Base-by-base conservation (phyloP, 2,888 invertebrate genomes). In the Eupithecia pulchellata region DNA sequence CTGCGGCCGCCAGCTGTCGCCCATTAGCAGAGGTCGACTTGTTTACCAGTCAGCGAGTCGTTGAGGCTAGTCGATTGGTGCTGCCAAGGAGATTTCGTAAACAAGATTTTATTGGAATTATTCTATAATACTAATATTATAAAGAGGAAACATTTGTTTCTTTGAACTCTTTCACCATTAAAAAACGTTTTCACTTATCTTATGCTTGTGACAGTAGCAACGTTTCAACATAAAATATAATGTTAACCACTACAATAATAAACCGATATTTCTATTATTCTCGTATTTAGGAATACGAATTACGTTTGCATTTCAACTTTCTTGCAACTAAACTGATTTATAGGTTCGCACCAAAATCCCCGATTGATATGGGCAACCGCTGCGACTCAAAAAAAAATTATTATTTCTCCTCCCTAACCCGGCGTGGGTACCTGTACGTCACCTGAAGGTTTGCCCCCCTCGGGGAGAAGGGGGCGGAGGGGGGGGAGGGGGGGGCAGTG, bases 391-490 rank as follows among this genome's bases (percentile, higher is more conserved):
- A 6, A 34, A 60, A 36, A 63, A 63, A 47, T 27, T 29, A 27
- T 11, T 20, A 58, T 27, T 61, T 68, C 32, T 57, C 68, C n/a
- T 36, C 34, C 13, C 8, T 55, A 63, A 57, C 63, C 63, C 61
- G 47, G 20, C n/a, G n/a, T 55, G 25, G 20, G 34, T 32, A 47
- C 25, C 65, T 58, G 64, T 29, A 25, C n/a, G 71, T 67, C 52
- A 71, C 71, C 67, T 71, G 36, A 58, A 66, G 52, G 67, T 34
- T 4, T 25, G 1, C 14, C n/a, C 13, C 9, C 25, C 14, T 25
- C 32, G 27, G 39, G 42, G 20, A 11, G 17, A 4, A 13, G 30
- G 39, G 62, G 11, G 25, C 14, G 30, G 57, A 25, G 55, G 36
- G 30, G 13, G 30, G 39, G 62, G 11, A n/a, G 20, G 30, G 57